Conservation (phyloP, 2,888 invertebrate species). For the Lamellibrachia satsuma region DNA sequence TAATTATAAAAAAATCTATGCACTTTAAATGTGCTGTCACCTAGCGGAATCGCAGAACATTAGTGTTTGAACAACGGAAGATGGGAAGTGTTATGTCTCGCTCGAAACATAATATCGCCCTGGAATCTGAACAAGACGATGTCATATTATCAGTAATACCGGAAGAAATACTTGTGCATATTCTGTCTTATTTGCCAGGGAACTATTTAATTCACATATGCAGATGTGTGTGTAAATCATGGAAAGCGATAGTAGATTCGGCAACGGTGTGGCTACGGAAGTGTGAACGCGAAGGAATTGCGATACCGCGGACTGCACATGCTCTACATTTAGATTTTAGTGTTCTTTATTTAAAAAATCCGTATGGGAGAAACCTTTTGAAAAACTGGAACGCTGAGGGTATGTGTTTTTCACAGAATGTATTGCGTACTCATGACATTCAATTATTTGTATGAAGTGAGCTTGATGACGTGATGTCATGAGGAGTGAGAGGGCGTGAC, state of each 20-base stretch:
- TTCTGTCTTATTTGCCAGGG: conserved; percentile 10
- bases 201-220: not conserved
- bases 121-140: not conserved
- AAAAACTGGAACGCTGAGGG: conserved; percentile 7
- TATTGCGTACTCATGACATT: not conserved
- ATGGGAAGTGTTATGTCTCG: not conserved
- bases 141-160: not conserved
- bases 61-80: not conserved
- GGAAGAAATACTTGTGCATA: not conserved
- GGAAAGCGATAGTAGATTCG: not conserved
- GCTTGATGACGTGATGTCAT: no score
- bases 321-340: not conserved
- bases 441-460: no score
- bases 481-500: no score
- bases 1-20: not conserved
- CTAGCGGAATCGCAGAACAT: not conserved
- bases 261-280: not conserved
- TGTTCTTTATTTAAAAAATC: not conserved
- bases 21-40: not conserved
- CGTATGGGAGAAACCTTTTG: not conserved
- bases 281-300: conserved; percentile 4
- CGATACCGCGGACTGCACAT: not conserved
- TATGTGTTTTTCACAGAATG: not conserved
- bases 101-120: not conserved
- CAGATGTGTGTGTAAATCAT: not conserved